Evolutionary conservation across 1,140 invertebrate species (phyloP).

Genomic region (Diprion similis): DNA sequence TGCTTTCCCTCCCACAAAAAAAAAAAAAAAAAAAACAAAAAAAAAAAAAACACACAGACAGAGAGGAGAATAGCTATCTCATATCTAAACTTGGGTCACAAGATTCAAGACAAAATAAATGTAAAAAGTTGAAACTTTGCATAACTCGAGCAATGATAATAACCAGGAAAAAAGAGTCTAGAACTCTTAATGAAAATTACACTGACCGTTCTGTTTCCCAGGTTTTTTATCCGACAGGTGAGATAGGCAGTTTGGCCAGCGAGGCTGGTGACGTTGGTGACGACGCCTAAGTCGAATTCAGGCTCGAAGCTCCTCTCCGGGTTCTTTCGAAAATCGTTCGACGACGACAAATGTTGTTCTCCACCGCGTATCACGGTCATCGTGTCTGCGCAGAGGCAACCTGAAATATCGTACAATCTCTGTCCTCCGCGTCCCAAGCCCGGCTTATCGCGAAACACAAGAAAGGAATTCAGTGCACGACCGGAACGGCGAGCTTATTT

Average conservation of each 20-base stretch:
- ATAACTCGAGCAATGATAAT: no score
- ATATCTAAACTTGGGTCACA: not conserved
- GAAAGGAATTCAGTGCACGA: not conserved
- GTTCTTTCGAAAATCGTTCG: not conserved
- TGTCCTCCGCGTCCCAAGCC: not conserved
- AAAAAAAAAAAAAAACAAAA: no score
- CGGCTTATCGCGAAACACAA: not conserved
- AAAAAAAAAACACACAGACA: no score
- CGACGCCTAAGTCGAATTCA: conserved; percentile 57
- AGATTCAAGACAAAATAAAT: not conserved
- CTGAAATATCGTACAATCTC: not conserved
- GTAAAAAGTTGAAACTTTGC: not conserved
- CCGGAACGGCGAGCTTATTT: not conserved
- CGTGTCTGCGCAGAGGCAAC: not conserved
- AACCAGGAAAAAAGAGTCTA: no score
- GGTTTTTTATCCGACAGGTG: conserved; percentile 62
- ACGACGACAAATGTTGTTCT: not conserved
- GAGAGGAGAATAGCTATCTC: not conserved
- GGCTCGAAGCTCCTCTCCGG: conserved; percentile 51
- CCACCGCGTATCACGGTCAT: not conserved
- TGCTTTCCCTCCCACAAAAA: no score
- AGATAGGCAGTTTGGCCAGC: conserved; percentile 65
- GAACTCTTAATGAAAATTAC: not conserved
- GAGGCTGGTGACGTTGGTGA: conserved; percentile 63
- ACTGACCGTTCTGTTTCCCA: conserved; percentile 64